Evolutionary conservation across 2,888 invertebrate genomes (phyloP).

Genomic region (Zaprionus lineosus): DNA sequence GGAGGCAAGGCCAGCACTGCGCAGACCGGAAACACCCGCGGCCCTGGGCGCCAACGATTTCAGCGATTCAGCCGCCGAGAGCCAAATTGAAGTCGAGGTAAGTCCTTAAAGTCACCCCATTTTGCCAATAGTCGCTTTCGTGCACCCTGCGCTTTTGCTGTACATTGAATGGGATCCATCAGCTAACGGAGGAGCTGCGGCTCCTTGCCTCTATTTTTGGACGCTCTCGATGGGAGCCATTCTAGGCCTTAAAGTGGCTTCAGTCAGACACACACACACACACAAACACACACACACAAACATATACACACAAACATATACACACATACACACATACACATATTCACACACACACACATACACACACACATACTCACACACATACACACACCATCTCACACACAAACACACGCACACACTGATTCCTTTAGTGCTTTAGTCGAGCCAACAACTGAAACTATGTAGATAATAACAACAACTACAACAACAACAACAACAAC

Average conservation of each 20-base stretch:
- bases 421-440: constrained; percentile 26
- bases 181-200: constrained; percentile 9
- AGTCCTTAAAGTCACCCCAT: constrained; percentile 22
- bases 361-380: constrained; percentile 2
- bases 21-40: constrained; percentile 60
- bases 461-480: constrained; percentile 32
- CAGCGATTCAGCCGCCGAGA: constrained; percentile 30
- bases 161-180: constrained; percentile 24
- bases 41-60: constrained; percentile 28
- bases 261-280: constrained; percentile 1
- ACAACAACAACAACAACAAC: constrained; percentile 1
- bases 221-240: constrained; percentile 81
- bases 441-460: constrained; percentile 26
- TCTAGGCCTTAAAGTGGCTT: constrained; percentile 80
- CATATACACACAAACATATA: background rate
- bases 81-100: constrained; percentile 56
- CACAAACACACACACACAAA: constrained; percentile 1
- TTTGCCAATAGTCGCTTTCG: constrained; percentile 38
- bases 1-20: constrained; percentile 18
- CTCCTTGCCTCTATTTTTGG: background rate
- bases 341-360: background rate
- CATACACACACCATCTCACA: background rate
- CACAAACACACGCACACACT: constrained; percentile 3
- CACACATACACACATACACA: constrained; percentile 1
- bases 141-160: constrained; percentile 66